Percentiles rank a stretch among this genome's conserved stretches.
phyloP scores from a whole-genome alignment of 2,797 vertebrate genomes.

The Characodon lateralis region DNA sequence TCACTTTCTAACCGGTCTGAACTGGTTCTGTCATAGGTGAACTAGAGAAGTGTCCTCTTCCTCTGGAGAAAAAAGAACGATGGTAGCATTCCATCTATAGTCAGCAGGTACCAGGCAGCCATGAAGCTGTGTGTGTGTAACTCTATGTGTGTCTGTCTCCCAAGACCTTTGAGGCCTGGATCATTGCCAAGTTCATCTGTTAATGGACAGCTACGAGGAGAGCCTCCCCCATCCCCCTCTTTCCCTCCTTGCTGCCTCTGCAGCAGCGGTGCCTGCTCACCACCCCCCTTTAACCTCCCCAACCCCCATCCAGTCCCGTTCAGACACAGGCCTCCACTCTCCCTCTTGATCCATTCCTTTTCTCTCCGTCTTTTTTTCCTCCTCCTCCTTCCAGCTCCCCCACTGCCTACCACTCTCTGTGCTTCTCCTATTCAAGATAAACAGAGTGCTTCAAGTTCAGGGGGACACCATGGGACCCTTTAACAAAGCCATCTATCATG shows the following conservation, averaged over 20 bases:
- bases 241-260: slow-evolving; percentile 42
- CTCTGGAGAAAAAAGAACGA: slow-evolving; percentile 84
- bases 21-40: slow-evolving; percentile 86
- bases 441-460: slow-evolving; percentile 99
- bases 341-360: slow-evolving; percentile 50
- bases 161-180: slow-evolving; percentile 94
- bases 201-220: slow-evolving; percentile 91
- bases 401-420: slow-evolving; percentile 82
- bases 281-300: slow-evolving; percentile 76
- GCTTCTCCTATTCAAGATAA: slow-evolving; percentile 97
- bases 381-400: slow-evolving; percentile 67
- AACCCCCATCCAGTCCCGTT: slow-evolving; percentile 75
- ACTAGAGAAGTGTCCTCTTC: slow-evolving; percentile 82
- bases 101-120: slow-evolving; percentile 83
- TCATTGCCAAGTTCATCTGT: slow-evolving; percentile 97
- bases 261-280: slow-evolving; percentile 67
- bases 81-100: slow-evolving; percentile 87
- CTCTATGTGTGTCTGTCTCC: slow-evolving; percentile 74
- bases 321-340: slow-evolving; percentile 69
- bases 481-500: slow-evolving; percentile 88
- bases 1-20: slow-evolving; percentile 89
- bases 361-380: slow-evolving; percentile 54
- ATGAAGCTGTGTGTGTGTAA: slow-evolving; percentile 42
- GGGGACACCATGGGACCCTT: slow-evolving; percentile 97
- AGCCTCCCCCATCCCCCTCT: slow-evolving; percentile 50